Base-by-base conservation (phyloP, 2,797 vertebrate genomes). In the Falco cherrug region DNA sequence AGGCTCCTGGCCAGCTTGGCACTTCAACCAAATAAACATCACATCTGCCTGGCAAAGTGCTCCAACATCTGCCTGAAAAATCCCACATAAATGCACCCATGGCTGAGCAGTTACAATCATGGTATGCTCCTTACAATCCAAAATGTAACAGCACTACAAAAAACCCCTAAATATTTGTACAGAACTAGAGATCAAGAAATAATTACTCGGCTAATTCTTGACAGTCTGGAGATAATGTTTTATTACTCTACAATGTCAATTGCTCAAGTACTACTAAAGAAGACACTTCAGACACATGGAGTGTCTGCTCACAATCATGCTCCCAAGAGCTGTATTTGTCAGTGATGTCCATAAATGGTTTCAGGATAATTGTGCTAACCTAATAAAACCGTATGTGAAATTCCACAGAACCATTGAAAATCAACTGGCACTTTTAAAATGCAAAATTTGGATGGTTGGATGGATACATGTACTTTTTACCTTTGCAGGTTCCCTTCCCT, bases 141-240 rank as follows among this genome's bases (percentile, higher is more conserved):
- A 91, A 78, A 71, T 73, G 78, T 85, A 78, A 65, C 84, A 69
- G 75, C 39, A 54, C 28, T 83, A 25, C 33, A 71, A 77, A 93
- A 41, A 41, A 14, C 6, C 14, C 13, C 75, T 69, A 75, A 95
- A 95, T 95, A 94, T 96, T 93, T 95, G 67, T 25, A 92, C 53
- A 85, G 88, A 90, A 24, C 19, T 64, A 54, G 39, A 78, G 47
- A 45, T 91, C 83, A 75, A 89, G 81, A 92, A 87, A 85, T 93
- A 95, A 97, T 96, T 93, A 75, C 57, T 83, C 87, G 57, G 71
- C 50, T 90, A 87, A 89, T 90, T 97, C 73, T 89, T 79, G 50
- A 39, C 61, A 80, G 91, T 50, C 57, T 87, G 81, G 41, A 89
- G 80, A 87, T 76, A 63, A 77, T 69, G 65, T 75, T 80, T 91